Percentiles rank a stretch among this genome's conserved stretches.
These are phyloP conservation scores for Jaculus jaculus DNA, from an alignment of 2,113 vertebrate species.

Conservation along the genomic window DNA sequence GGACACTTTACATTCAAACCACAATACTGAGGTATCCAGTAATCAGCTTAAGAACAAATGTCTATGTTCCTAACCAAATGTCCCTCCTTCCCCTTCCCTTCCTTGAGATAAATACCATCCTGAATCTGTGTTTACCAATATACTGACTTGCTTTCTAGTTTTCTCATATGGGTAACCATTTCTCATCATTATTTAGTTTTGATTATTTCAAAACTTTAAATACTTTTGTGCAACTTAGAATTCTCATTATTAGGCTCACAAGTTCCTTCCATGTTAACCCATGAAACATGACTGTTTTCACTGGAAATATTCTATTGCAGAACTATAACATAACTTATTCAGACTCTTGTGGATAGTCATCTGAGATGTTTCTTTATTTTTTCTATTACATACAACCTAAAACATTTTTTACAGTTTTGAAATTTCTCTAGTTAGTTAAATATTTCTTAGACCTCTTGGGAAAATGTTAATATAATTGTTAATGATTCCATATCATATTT, in stretches of 20 bases:
- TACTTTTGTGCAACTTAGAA: not conserved
- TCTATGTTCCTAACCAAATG: not conserved
- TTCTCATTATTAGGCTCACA: slow-evolving; percentile 12
- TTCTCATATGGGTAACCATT: not conserved
- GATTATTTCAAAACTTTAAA: slow-evolving; percentile 16
- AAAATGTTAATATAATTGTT: slow-evolving; percentile 28
- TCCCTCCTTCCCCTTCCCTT: not conserved
- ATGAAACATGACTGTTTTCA: not conserved
- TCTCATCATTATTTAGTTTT: slow-evolving; percentile 5
- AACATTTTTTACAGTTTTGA: not conserved
- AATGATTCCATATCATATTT: not conserved
- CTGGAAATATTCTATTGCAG: not conserved
- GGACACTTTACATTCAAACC: too few species aligned
- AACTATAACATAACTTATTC: not conserved
- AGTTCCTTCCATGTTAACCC: not conserved
- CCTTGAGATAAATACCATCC: not conserved
- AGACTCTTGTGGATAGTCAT: not conserved
- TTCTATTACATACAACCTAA: not conserved
- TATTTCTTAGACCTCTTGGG: not conserved
- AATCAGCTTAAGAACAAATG: not conserved
- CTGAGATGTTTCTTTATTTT: slow-evolving; percentile 14
- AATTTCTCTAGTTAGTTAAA: slow-evolving; percentile 2
- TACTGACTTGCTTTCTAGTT: not conserved
- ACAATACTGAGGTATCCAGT: not conserved
- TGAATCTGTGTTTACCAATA: slow-evolving; percentile 22